Evolutionary conservation across 2,113 vertebrate species (phyloP), one percentile per base, ranked within the genome.

Genomic region (Xenus cinereus): DNA sequence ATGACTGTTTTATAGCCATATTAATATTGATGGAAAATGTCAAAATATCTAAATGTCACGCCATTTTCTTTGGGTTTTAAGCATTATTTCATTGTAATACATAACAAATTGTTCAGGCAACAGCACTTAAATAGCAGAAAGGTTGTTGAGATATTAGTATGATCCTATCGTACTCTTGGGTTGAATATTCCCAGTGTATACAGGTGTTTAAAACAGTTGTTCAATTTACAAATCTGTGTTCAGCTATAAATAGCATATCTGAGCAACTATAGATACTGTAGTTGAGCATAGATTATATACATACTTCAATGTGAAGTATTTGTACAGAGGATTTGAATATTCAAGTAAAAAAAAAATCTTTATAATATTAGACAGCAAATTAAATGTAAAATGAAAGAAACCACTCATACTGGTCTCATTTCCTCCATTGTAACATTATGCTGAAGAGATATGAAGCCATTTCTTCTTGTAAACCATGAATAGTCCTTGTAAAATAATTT

Each of bases 11-110:
- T 95, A 97, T 63, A 82, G 39, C 66, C 71, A 71, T 94, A 89
- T 95, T 98, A 98, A 96, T 97, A 97, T 48, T 79, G 87, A 79
- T 84, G 67, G 74, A 96, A 98, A 98, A 97, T 84, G 71, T 96
- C 95, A 96, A 95, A 95, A 50, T 90, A 91, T 30, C 54, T 87
- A 97, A 98, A 98, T 98, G 95, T 95, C 97, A 98, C 80, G 85
- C 16, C 51, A 73, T 97, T 97, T 96, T 88, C 86, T 96, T 95
- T 82, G 84, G 74, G 8, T 97, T 96, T 92, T 28, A 97, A 68
- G 50, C 20, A 77, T 54, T 84, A 35, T 79, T 79, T 32, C 7
- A 14, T 62, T 75, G 16, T 90, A 79, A 66, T 57, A 73, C 16
- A 79, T 77, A 87, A 51, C 30, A 87, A 95, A 97, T 85, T 74